A percentile compares a stretch with the other conserved stretches of the same genome.
Evolutionary conservation across 1,140 invertebrate species (phyloP).

Genomic region (Chrysomallon squamiferum): DNA sequence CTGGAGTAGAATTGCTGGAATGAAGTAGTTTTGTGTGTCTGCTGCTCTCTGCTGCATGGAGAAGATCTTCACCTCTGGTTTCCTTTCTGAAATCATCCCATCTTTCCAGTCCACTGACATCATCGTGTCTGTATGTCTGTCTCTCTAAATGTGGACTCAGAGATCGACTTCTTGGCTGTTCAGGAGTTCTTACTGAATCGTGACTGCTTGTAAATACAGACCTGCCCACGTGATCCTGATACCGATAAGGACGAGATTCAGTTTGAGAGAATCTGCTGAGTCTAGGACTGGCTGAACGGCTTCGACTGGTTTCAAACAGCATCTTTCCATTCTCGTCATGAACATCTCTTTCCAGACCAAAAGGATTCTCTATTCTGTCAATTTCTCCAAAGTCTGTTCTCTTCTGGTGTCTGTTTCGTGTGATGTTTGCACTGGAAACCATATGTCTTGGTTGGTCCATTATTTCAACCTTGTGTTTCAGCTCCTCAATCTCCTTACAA

Average conservation of each 20-base stretch:
- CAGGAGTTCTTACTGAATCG: not conserved
- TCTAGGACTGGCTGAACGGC: not conserved
- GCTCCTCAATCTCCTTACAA: conserved; percentile 39
- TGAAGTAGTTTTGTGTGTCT: too few species aligned
- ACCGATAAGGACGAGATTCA: not conserved
- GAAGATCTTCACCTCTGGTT: too few species aligned
- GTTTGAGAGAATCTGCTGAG: not conserved
- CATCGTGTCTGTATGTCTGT: not conserved
- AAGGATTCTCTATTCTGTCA: conserved; percentile 12
- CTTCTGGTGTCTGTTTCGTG: not conserved
- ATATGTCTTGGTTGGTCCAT: conserved; percentile 26
- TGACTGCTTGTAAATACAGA: too few species aligned
- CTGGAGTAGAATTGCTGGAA: too few species aligned
- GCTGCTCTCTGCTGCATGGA: too few species aligned
- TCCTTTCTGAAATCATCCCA: too few species aligned
- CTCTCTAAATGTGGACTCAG: not conserved
- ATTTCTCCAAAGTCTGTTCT: not conserved
- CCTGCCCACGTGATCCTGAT: too few species aligned
- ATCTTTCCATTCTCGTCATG: conserved; percentile 1
- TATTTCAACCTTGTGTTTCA: conserved; percentile 37
- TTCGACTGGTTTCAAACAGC: not conserved
- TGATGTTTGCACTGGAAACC: conserved; percentile 5
- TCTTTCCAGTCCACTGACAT: too few species aligned
- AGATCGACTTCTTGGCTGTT: not conserved
- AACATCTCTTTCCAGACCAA: not conserved